A percentile compares a stretch with the other conserved stretches of the same genome.
These are phyloP conservation scores for Dysdera silvatica DNA, from an alignment of 1,140 invertebrate genomes.

Conservation along the genomic window DNA sequence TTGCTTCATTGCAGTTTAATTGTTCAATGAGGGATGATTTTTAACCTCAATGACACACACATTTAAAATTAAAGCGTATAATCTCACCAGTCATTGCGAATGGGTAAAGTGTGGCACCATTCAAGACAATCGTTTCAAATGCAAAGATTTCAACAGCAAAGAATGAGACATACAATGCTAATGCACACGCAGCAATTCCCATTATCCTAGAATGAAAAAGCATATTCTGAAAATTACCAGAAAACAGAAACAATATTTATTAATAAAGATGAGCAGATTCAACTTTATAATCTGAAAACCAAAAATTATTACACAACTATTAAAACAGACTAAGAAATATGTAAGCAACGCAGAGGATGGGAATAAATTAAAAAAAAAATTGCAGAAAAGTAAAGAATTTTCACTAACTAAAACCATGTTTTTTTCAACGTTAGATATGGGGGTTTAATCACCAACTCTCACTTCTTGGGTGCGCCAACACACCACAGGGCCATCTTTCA, in stretches of 20 bases:
- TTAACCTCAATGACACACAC: too few species aligned
- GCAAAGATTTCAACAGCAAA: constrained; percentile 8
- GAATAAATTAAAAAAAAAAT: not conserved
- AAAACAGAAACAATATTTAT: not conserved
- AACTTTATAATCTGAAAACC: not conserved
- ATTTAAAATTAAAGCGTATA: not conserved
- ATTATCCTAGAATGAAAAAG: constrained; percentile 4
- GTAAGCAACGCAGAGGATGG: not conserved
- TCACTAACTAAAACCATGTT: too few species aligned
- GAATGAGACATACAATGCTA: constrained; percentile 3
- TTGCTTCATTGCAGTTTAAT: too few species aligned
- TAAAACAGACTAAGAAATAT: not conserved
- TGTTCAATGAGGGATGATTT: too few species aligned
- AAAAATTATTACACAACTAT: not conserved
- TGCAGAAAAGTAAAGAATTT: too few species aligned
- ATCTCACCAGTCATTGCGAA: constrained; percentile 15
- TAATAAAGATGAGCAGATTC: not conserved
- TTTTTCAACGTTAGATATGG: too few species aligned
- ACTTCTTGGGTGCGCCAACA: too few species aligned
- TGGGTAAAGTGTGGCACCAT: constrained; percentile 21
- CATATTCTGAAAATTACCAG: not conserved
- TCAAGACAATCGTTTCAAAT: constrained; percentile 7
- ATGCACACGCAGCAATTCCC: not conserved
- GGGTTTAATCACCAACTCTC: too few species aligned
- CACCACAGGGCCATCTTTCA: too few species aligned